phyloP scores from a whole-genome alignment of 2,113 vertebrate species.

The Neogale vison region DNA sequence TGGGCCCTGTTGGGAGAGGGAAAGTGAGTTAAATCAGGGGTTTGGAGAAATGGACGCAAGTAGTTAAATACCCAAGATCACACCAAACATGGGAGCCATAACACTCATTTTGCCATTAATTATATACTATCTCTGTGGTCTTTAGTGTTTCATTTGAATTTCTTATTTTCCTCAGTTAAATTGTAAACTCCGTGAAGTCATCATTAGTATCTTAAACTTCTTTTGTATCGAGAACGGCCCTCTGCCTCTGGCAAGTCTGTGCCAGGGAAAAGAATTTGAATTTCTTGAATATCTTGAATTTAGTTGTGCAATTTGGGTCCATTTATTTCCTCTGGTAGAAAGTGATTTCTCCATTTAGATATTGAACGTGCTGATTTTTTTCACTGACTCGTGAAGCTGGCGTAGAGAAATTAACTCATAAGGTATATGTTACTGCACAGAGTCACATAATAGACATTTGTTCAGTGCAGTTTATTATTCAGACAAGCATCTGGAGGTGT shows the following conservation, averaged over 20 bases:
- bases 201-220: background rate
- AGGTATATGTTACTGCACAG: background rate
- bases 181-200: background rate
- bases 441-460: background rate
- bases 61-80: background rate
- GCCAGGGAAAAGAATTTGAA: background rate
- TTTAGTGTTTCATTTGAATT: background rate
- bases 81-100: background rate
- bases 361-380: background rate
- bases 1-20: background rate
- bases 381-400: background rate
- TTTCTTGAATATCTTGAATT: background rate
- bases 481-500: background rate
- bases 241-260: background rate
- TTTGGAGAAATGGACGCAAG: background rate
- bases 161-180: background rate
- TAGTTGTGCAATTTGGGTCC: background rate
- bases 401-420: background rate
- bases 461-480: background rate
- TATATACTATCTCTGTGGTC: background rate
- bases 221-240: background rate
- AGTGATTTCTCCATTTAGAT: background rate
- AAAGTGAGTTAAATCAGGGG: background rate
- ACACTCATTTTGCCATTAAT: background rate
- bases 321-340: background rate